Base-by-base conservation (phyloP, 1,140 invertebrate genomes). In the Oncopodura yosiiana region DNA sequence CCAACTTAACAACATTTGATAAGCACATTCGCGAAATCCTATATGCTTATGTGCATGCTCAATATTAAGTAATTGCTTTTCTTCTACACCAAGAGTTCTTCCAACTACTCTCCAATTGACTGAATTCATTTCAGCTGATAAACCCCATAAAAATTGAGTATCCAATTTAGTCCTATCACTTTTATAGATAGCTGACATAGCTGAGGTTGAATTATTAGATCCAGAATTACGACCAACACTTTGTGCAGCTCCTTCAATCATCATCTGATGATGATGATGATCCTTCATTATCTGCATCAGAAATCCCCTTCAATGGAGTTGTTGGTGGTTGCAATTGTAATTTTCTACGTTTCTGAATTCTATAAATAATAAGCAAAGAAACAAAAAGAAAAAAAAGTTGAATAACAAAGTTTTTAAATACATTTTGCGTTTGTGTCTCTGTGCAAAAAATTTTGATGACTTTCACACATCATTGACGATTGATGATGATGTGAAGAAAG, bases 1-100 rank as follows among this genome's bases (percentile, higher is more conserved):
- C 68, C 68, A 69, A 24, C 56, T 38, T 9, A 67, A 36, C 19
- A 69, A 55, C 59, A 68, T 66, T 49, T 69, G 68, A 44, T 68
- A 69, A 0, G 66, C 58, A 45, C 65, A 66, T 51, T 69, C 68
- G 18, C 67, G 36, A n/a, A 62, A 59, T 6, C 64, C 66, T 11
- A 39, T 48, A 8, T 41, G 19, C 24, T 65, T 55, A 41, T 66
- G 50, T 6, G 54, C 32, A 23, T 64, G 53, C 37, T 69, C 63
- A 36, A 69, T 64, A 39, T 65, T 62, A 19, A 63, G 19, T 26
- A 69, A 37, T n/a, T 56, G 57, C 21, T 53, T 41, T 46, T 69
- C 67, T 34, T 68, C 62, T 1, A 69, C 12, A 2, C 64, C 60
- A 11, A 69, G 44, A 2, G 63, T 62, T 41, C 67, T 36, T 6